Evolutionary conservation across 1,140 invertebrate species (phyloP).

Genomic region (Saxidomus purpurata): DNA sequence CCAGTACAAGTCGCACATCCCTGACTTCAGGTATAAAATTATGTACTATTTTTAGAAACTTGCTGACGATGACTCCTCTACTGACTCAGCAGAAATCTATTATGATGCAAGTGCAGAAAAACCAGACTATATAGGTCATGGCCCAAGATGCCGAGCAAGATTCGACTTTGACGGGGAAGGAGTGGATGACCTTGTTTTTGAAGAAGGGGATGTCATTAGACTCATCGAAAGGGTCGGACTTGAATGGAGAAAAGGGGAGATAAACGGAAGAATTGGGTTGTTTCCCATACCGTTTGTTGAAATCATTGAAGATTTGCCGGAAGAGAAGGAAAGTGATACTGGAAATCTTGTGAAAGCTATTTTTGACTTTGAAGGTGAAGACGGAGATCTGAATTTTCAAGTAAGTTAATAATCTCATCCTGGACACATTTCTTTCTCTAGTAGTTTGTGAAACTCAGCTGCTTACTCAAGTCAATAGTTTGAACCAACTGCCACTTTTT

Average conservation of each 20-base stretch:
- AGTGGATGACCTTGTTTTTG: conserved; percentile 88
- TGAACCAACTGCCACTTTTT: too few relatives aligned
- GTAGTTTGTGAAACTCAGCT: too few relatives aligned
- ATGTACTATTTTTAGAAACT: conserved; percentile 12
- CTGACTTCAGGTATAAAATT: too few relatives aligned
- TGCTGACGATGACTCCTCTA: conserved; percentile 5
- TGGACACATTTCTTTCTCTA: too few relatives aligned
- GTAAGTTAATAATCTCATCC: conserved; percentile 50
- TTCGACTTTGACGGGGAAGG: conserved; percentile 90
- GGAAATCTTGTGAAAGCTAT: conserved; percentile 84
- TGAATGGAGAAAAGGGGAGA: conserved; percentile 94
- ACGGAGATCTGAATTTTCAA: conserved; percentile 87
- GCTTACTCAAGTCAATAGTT: too few relatives aligned
- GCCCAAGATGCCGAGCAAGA: conserved; percentile 85
- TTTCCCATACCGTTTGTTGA: conserved; percentile 94
- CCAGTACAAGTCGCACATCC: too few relatives aligned
- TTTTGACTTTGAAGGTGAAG: conserved; percentile 89
- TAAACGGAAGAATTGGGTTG: conserved; percentile 90
- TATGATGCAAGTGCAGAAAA: conserved; percentile 64
- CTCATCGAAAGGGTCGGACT: conserved; percentile 91
- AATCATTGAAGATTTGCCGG: conserved; percentile 82
- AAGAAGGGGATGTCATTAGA: conserved; percentile 91
- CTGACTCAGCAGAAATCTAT: conserved; percentile 53
- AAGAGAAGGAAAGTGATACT: conserved; percentile 6
- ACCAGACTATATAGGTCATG: conserved; percentile 70